Percentiles rank a stretch among this genome's conserved stretches.
Evolutionary conservation across 2,113 vertebrate genomes (phyloP).

Genomic region (Poeciliopsis turrubarensis): DNA sequence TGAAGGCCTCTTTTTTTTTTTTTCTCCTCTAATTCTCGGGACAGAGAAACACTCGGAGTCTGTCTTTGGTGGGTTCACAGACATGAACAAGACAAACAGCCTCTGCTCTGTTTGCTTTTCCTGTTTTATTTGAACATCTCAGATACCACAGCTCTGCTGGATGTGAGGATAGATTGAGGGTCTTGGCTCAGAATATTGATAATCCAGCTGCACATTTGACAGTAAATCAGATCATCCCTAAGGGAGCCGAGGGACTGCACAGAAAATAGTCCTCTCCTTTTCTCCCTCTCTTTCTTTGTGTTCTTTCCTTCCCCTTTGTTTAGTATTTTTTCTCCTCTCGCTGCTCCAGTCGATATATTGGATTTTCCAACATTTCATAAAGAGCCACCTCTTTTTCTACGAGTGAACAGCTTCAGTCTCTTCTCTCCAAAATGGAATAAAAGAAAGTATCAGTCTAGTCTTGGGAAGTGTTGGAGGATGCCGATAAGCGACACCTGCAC

Average conservation of each 20-base stretch:
- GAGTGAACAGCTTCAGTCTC: not conserved
- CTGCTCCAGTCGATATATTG: not conserved
- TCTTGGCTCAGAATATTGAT: conserved; percentile 68
- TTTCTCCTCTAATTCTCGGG: conserved; percentile 46
- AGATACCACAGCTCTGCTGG: conserved; percentile 18
- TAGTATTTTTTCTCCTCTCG: not conserved
- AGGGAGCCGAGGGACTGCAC: conserved; percentile 44
- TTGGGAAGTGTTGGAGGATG: not conserved
- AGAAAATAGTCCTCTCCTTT: conserved; percentile 54
- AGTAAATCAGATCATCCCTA: conserved; percentile 75
- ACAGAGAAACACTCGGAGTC: conserved; percentile 44
- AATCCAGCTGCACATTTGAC: conserved; percentile 70
- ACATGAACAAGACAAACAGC: conserved; percentile 52
- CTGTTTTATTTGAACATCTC: conserved; percentile 31
- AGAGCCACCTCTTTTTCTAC: not conserved
- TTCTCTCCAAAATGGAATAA: not conserved
- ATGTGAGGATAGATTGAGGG: conserved; percentile 43
- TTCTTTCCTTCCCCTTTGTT: conserved; percentile 25
- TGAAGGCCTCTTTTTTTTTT: conserved; percentile 64
- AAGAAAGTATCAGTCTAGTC: not conserved
- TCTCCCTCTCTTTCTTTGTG: conserved; percentile 2
- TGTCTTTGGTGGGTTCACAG: conserved; percentile 21
- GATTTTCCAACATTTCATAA: not conserved
- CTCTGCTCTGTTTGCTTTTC: conserved; percentile 23
- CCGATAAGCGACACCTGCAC: not conserved